These are phyloP conservation scores for Lepidurus apus DNA, from an alignment of 1,140 invertebrate genomes.

Conservation along the genomic window DNA sequence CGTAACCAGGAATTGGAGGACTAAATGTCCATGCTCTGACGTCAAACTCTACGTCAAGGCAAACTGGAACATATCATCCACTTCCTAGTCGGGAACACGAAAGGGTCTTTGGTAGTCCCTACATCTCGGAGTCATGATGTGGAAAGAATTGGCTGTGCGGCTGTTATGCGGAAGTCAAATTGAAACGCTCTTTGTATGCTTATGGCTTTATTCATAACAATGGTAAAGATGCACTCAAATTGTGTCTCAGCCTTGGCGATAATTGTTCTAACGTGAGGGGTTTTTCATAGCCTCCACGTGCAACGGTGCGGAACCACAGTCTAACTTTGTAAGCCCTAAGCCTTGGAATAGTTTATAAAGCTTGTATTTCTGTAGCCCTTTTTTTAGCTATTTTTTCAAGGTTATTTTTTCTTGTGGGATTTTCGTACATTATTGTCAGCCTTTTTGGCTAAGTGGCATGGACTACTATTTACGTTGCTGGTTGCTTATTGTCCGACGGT, in stretches of 20 bases:
- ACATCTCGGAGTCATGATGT: background rate
- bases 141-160: background rate
- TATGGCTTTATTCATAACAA: background rate
- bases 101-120: background rate
- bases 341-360: background rate
- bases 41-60: background rate
- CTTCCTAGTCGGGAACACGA: background rate
- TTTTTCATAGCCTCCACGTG: background rate
- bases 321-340: background rate
- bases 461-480: too few relatives aligned
- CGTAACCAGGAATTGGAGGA: constrained; percentile 4
- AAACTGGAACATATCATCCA: constrained; percentile 9
- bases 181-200: background rate
- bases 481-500: too few relatives aligned
- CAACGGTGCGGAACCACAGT: background rate
- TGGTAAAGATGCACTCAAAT: too few relatives aligned
- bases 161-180: background rate
- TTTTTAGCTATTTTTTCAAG: background rate
- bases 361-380: background rate
- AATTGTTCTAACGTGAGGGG: background rate
- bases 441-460: too few relatives aligned
- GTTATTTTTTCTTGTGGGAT: background rate
- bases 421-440: background rate
- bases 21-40: background rate
- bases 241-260: too few relatives aligned